These are phyloP conservation scores for Fistularia tabacaria DNA, from an alignment of 2,797 vertebrate species.

Conservation along the genomic window DNA sequence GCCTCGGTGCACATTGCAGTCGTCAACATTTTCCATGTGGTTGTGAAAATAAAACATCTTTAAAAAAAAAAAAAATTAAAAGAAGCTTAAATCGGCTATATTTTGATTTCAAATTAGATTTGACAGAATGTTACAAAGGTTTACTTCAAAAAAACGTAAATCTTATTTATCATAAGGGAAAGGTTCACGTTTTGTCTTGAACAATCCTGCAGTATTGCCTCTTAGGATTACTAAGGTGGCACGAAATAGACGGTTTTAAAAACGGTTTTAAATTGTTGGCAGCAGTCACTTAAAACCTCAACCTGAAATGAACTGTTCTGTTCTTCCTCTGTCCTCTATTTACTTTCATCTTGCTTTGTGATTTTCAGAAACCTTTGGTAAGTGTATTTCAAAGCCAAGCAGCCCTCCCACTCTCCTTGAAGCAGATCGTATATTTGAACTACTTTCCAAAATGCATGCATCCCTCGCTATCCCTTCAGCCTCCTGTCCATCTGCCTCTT, in stretches of 20 bases:
- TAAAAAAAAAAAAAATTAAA: neutral
- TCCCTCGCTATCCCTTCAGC: slow-evolving; percentile 49
- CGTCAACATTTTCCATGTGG: slow-evolving; percentile 54
- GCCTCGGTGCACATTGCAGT: slow-evolving; percentile 43
- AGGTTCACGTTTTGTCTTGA: too few relatives aligned
- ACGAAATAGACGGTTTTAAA: slow-evolving; percentile 17
- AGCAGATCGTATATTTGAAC: slow-evolving; percentile 87
- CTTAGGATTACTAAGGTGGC: neutral
- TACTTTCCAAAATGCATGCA: slow-evolving; percentile 85
- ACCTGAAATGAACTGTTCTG: slow-evolving; percentile 71
- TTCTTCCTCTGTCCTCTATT: slow-evolving; percentile 73
- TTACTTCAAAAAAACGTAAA: slow-evolving; percentile 6
- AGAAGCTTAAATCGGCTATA: neutral
- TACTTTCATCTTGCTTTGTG: slow-evolving; percentile 76
- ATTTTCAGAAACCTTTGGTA: slow-evolving; percentile 98
- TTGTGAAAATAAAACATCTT: slow-evolving; percentile 9
- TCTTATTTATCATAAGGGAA: neutral
- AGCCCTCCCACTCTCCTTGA: slow-evolving; percentile 74
- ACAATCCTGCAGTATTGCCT: too few relatives aligned
- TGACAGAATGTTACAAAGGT: too few relatives aligned
- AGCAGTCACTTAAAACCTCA: slow-evolving; percentile 26
- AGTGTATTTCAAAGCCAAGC: slow-evolving; percentile 80
- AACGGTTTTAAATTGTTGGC: slow-evolving; percentile 25
- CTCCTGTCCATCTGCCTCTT: slow-evolving; percentile 24
- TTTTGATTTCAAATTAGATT: neutral